Evolutionary conservation across 2,797 vertebrate genomes (phyloP).

Genomic region (Dallia pectoralis): DNA sequence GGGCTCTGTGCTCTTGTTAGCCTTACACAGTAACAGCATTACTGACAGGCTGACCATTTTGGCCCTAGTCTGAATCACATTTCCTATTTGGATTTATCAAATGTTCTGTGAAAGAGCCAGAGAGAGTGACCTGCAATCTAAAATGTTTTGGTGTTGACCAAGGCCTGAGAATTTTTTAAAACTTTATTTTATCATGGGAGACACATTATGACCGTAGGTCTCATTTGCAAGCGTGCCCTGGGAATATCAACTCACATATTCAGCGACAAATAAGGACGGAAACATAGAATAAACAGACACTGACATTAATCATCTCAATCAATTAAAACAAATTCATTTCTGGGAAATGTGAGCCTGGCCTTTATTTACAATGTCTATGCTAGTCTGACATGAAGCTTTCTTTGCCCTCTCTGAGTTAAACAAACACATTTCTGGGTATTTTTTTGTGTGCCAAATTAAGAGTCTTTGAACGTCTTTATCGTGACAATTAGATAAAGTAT

Average conservation of each 20-base stretch:
- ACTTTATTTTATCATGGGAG: no score
- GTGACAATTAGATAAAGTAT: constrained; percentile 56
- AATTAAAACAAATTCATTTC: no score
- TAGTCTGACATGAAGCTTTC: constrained; percentile 42
- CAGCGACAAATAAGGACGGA: no score
- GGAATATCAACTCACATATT: no score
- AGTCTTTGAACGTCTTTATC: no score
- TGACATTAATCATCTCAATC: no score
- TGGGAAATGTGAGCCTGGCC: constrained; percentile 26
- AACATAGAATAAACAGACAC: no score
- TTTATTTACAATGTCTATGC: constrained; percentile 57
- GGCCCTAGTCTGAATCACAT: constrained; percentile 37
- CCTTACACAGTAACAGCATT: constrained; percentile 16
- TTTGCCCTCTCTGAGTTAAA: constrained; percentile 54
- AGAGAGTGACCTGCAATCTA: constrained; percentile 45
- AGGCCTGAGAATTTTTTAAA: no score
- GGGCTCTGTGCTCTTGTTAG: constrained; percentile 11
- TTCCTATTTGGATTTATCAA: constrained; percentile 56
- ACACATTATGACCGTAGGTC: no score
- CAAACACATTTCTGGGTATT: no score
- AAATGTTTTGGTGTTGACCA: constrained; percentile 62
- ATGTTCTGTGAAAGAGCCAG: constrained; percentile 52
- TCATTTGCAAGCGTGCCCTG: no score
- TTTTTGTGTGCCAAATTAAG: no score
- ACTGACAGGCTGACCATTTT: constrained; percentile 32